These are phyloP conservation scores for Pachypanchax playfairii DNA, from an alignment of 2,113 vertebrate genomes.

Conservation along the genomic window DNA sequence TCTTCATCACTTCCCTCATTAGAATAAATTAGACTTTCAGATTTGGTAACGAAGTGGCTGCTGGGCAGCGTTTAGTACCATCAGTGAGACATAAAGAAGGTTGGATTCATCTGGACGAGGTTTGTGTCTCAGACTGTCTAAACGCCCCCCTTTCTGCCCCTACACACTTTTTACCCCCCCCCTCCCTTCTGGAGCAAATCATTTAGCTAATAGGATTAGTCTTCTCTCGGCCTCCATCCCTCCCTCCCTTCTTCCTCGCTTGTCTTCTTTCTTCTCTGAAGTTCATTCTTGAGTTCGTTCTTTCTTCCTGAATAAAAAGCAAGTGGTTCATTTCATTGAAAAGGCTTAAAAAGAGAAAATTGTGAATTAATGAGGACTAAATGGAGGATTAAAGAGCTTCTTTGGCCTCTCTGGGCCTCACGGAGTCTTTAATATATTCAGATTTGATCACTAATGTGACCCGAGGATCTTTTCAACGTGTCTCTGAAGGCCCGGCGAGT, in stretches of 20 bases:
- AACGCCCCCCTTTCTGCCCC: neutral
- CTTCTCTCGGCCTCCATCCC: slow-evolving; percentile 28
- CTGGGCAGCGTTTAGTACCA: neutral
- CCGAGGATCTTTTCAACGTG: no score
- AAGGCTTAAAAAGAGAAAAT: slow-evolving; percentile 11
- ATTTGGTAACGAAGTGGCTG: slow-evolving; percentile 15
- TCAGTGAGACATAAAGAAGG: slow-evolving; percentile 2
- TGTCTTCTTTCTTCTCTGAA: slow-evolving; percentile 34
- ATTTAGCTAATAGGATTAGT: slow-evolving; percentile 71
- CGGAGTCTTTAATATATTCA: neutral
- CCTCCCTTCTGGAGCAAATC: slow-evolving; percentile 66
- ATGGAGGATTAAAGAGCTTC: slow-evolving; percentile 29
- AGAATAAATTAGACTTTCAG: slow-evolving; percentile 64
- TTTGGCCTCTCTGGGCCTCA: slow-evolving; percentile 5
- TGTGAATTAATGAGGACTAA: slow-evolving; percentile 29
- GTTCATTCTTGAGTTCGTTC: slow-evolving; percentile 43
- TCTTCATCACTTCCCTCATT: slow-evolving; percentile 7
- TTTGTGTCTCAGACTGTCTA: slow-evolving; percentile 17
- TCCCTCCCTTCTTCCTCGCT: slow-evolving; percentile 16
- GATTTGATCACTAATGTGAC: neutral
- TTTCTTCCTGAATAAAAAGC: slow-evolving; percentile 15
- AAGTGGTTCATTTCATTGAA: slow-evolving; percentile 21
- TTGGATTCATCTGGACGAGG: neutral
- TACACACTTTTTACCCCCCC: no score
- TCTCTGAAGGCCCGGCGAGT: no score